These are phyloP conservation scores for Brachymystax lenok DNA, from an alignment of 2,797 vertebrate species.

Conservation along the genomic window DNA sequence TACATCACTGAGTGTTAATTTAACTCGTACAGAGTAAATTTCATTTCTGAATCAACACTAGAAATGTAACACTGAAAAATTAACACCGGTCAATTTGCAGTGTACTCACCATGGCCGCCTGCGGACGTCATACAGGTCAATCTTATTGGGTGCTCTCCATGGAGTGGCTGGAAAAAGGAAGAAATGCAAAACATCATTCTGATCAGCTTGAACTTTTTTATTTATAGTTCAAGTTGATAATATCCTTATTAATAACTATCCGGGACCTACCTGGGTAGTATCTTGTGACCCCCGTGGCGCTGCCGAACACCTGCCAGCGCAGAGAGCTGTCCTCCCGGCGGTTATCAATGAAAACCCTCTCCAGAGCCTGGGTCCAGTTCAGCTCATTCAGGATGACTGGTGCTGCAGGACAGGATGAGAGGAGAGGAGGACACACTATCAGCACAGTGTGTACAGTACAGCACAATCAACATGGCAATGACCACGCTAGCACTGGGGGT, in stretches of 20 bases:
- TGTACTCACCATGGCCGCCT: constrained; percentile 92
- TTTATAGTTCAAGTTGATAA: neutral
- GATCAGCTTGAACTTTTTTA: neutral
- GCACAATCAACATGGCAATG: neutral
- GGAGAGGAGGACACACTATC: neutral
- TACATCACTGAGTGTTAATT: too few species aligned
- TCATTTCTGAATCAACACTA: too few species aligned
- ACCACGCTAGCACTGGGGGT: neutral
- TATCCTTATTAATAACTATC: neutral
- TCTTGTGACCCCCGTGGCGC: constrained; percentile 94
- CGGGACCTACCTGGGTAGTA: constrained; percentile 84
- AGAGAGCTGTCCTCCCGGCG: constrained; percentile 90
- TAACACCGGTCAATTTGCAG: too few species aligned
- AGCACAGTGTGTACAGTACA: neutral
- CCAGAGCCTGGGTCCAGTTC: constrained; percentile 96
- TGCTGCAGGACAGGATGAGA: constrained; percentile 68
- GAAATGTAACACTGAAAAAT: too few species aligned
- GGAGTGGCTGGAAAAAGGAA: constrained; percentile 82
- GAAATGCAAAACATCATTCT: neutral
- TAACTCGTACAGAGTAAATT: too few species aligned
- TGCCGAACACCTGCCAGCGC: constrained; percentile 98
- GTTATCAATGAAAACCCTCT: constrained; percentile 94
- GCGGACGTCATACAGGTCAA: constrained; percentile 97
- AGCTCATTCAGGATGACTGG: constrained; percentile 95
- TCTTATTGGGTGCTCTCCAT: constrained; percentile 96